phyloP scores from a whole-genome alignment of 2,888 invertebrate genomes.

The Archaeoteleia sp. region DNA sequence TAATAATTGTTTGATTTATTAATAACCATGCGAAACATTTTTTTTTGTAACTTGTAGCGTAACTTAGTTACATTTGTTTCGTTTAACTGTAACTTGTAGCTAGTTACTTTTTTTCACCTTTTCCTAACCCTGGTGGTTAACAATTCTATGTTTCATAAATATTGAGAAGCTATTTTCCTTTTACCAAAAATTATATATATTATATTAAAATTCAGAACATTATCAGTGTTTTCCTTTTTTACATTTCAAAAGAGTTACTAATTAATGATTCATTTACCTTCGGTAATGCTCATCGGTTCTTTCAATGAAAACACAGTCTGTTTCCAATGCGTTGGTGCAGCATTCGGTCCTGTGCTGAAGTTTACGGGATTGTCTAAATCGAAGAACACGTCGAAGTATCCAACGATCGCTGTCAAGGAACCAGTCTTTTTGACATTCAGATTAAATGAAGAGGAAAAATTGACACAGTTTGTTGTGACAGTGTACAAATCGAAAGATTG shows the following conservation, averaged over 20 bases:
- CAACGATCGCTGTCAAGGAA: constrained; percentile 86
- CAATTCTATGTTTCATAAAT: too few species aligned
- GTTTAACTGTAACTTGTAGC: too few species aligned
- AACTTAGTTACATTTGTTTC: too few species aligned
- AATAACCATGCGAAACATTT: too few species aligned
- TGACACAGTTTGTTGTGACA: constrained; percentile 83
- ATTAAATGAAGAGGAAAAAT: constrained; percentile 83
- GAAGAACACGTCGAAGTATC: constrained; percentile 94
- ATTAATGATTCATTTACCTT: constrained; percentile 75
- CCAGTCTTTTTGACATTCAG: constrained; percentile 81
- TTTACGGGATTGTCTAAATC: constrained; percentile 81
- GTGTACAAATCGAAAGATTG: constrained; percentile 82
- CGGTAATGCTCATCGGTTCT: constrained; percentile 82
- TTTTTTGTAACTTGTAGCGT: too few species aligned
- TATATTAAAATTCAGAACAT: too few species aligned
- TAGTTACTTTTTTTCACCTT: too few species aligned
- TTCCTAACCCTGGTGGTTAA: too few species aligned
- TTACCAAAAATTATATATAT: too few species aligned
- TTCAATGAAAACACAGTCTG: constrained; percentile 92
- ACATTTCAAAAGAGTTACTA: not conserved
- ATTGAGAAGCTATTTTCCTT: too few species aligned
- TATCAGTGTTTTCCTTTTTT: too few species aligned
- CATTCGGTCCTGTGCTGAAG: constrained; percentile 87
- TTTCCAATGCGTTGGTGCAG: constrained; percentile 92
- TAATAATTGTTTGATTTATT: too few species aligned